Percentiles rank a stretch among this genome's conserved stretches.
These are phyloP conservation scores for Melanotaenia nigrans DNA, from an alignment of 2,797 vertebrate species.

Conservation along the genomic window DNA sequence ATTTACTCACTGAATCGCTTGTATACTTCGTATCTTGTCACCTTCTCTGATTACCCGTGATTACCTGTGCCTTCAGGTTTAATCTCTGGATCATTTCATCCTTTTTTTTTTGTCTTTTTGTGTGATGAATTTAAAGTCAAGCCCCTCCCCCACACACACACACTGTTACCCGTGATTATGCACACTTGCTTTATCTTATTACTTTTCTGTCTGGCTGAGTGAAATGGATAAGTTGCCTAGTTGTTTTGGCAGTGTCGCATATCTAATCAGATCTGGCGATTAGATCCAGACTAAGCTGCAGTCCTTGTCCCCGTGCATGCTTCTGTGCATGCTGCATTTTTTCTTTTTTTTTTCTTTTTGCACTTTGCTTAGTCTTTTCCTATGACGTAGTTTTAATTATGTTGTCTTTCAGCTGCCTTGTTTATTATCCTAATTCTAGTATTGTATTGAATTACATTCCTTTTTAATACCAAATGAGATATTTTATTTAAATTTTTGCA, in stretches of 20 bases:
- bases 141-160: background rate
- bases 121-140: slow-evolving; percentile 8
- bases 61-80: slow-evolving; percentile 9
- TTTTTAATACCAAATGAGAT: background rate
- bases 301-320: slow-evolving; percentile 13
- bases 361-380: background rate
- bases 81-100: slow-evolving; percentile 10
- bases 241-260: background rate
- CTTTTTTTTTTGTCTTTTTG: background rate
- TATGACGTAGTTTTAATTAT: background rate
- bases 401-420: background rate
- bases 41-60: background rate
- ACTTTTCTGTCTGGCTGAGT: slow-evolving; percentile 6
- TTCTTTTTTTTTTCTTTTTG: background rate
- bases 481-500: background rate
- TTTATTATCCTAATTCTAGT: slow-evolving; percentile 4
- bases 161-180: background rate
- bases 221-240: slow-evolving; percentile 15
- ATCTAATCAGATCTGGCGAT: slow-evolving; percentile 10
- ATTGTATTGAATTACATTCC: background rate
- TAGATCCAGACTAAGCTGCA: slow-evolving; percentile 20
- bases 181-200: slow-evolving; percentile 12
- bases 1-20: background rate
- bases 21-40: background rate
- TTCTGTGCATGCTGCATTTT: background rate